Evolutionary conservation across 2,797 vertebrate species (phyloP).

Genomic region (Gouania willdenowi): DNA sequence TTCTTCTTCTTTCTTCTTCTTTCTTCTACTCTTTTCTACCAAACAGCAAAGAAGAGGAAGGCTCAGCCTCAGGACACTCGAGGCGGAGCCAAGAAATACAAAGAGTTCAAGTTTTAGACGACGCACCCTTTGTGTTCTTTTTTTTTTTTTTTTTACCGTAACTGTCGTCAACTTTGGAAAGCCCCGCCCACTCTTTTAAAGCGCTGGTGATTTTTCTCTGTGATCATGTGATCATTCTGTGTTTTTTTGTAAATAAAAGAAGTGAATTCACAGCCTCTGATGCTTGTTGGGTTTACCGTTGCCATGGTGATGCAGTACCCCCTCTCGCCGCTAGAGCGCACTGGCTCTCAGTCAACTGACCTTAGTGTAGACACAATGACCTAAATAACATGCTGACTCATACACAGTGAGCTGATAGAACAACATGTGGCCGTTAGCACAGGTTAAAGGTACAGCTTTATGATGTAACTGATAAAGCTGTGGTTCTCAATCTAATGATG

Average conservation of each 20-base stretch:
- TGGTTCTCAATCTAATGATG: no score
- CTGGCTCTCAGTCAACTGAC: constrained; percentile 21
- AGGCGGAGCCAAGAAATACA: constrained; percentile 89
- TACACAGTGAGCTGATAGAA: no score
- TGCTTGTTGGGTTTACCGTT: no score
- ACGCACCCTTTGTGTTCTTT: background rate
- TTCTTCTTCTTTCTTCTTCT: background rate
- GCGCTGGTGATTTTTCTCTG: no score
- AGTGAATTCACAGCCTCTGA: constrained; percentile 1
- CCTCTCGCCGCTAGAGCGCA: constrained; percentile 7
- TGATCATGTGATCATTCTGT: no score
- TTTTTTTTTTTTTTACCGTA: constrained; percentile 20
- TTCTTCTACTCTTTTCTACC: background rate
- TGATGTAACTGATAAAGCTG: no score
- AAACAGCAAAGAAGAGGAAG: constrained; percentile 90
- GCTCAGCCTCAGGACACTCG: constrained; percentile 88
- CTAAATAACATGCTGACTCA: constrained; percentile 41
- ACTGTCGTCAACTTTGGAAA: no score
- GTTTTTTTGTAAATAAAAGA: constrained; percentile 72
- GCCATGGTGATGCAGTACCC: background rate
- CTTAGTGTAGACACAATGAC: constrained; percentile 49
- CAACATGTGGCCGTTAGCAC: no score
- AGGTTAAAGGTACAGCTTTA: no score
- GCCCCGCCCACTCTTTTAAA: no score
- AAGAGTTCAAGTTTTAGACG: constrained; percentile 92